Evolutionary conservation across 2,797 vertebrate species (phyloP).

Genomic region (Schizopygopsis malacanthus): DNA sequence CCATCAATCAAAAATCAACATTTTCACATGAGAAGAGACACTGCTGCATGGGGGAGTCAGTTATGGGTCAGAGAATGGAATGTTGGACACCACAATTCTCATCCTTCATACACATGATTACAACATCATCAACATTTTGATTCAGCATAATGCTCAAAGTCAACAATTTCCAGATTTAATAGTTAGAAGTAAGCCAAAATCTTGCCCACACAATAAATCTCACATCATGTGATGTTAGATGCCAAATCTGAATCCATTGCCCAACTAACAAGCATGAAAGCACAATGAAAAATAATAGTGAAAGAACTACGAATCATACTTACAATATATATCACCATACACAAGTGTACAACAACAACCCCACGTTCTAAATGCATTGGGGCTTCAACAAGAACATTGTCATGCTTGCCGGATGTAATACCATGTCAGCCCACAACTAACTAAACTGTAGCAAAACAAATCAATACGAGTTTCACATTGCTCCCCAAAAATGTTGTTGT

Average conservation of each 20-base stretch:
- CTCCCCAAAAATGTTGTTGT: conserved; percentile 33
- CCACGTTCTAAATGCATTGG: neutral
- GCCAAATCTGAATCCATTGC: neutral
- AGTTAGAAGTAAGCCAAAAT: neutral
- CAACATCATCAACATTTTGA: conserved; percentile 1
- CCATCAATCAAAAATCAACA: neutral
- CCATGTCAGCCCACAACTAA: conserved; percentile 14
- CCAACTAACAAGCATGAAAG: neutral
- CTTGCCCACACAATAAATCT: neutral
- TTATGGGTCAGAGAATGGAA: conserved; percentile 15
- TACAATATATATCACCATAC: neutral
- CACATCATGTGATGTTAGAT: neutral
- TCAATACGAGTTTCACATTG: conserved; percentile 49
- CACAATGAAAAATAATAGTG: neutral
- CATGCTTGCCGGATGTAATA: neutral
- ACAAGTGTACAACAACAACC: conserved; percentile 25
- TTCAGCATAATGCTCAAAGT: conserved; percentile 10
- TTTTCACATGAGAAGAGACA: conserved; percentile 1
- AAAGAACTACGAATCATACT: neutral
- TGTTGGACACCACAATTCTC: neutral
- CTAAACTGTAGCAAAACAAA: conserved; percentile 18
- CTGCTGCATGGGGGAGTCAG: neutral
- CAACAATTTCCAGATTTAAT: conserved; percentile 12
- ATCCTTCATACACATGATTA: neutral
- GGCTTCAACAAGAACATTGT: neutral